Percentiles rank a stretch among this genome's conserved stretches.
Conservation (phyloP, 1,140 invertebrate species). For the Papilio dardanus region DNA sequence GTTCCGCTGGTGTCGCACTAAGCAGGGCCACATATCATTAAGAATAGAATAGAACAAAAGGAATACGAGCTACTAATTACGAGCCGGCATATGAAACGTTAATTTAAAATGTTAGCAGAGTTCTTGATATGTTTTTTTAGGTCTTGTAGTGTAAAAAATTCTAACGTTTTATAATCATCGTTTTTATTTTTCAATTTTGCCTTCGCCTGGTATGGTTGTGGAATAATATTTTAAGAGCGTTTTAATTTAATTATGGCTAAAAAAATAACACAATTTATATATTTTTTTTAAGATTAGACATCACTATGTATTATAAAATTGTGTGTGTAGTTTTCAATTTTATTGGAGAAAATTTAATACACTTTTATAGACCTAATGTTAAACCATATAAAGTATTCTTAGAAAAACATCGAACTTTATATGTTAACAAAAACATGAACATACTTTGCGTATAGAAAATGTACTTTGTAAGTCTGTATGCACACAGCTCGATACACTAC, state of each 20-base stretch:
- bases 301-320: too few species aligned
- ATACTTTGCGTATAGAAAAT: constrained; percentile 2
- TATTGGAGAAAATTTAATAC: too few species aligned
- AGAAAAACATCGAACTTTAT: too few species aligned
- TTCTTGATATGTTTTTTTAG: constrained; percentile 1
- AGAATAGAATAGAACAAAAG: constrained; percentile 31
- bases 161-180: neutral
- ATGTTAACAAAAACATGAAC: neutral
- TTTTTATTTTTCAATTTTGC: neutral
- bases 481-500: neutral
- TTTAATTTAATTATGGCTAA: too few species aligned
- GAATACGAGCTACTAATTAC: constrained; percentile 21
- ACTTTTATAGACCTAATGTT: too few species aligned
- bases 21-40: constrained; percentile 8
- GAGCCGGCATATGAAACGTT: constrained; percentile 4
- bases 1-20: neutral
- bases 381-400: too few species aligned
- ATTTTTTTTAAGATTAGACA: too few species aligned
- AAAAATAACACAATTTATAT: too few species aligned
- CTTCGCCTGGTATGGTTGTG: neutral
- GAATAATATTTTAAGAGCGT: neutral
- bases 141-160: neutral
- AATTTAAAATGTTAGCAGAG: constrained; percentile 11
- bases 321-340: too few species aligned
- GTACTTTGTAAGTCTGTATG: neutral